Percentiles rank a stretch among this genome's conserved stretches.
These are phyloP conservation scores for Poeciliopsis paucimaculata DNA, from an alignment of 2,797 vertebrate genomes.

Conservation along the genomic window DNA sequence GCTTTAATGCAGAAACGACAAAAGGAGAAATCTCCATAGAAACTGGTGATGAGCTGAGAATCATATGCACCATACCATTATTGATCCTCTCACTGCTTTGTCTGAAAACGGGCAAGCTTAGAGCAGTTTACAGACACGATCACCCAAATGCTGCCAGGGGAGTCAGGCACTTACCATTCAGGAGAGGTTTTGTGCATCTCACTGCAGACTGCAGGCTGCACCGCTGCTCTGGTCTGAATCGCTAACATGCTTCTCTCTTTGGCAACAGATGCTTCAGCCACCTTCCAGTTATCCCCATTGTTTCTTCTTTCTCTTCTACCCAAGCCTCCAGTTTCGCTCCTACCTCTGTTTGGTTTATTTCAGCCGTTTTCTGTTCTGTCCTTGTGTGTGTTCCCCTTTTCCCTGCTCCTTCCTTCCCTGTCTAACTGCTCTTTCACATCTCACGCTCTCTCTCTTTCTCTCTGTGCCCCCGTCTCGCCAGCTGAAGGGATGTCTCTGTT, in stretches of 20 bases:
- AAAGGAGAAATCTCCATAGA: conserved; percentile 19
- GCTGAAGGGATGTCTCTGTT: conserved; percentile 49
- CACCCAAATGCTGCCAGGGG: conserved; percentile 10
- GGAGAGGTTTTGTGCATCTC: conserved; percentile 38
- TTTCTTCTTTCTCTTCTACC: conserved; percentile 24
- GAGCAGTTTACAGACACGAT: not conserved
- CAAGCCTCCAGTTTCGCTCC: conserved; percentile 23
- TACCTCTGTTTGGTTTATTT: conserved; percentile 13
- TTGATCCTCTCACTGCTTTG: conserved; percentile 16
- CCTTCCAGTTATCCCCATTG: conserved; percentile 43
- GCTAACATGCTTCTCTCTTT: conserved; percentile 47
- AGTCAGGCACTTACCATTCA: conserved; percentile 65
- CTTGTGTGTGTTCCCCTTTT: conserved; percentile 37
- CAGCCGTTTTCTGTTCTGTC: conserved; percentile 26
- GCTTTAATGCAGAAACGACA: conserved; percentile 6
- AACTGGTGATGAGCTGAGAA: conserved; percentile 3
- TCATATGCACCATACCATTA: conserved; percentile 14
- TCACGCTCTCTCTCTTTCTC: conserved; percentile 7
- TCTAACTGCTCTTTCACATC: conserved; percentile 16
- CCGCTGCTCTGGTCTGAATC: conserved; percentile 38
- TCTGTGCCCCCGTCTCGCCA: conserved; percentile 20
- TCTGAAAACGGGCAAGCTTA: not conserved
- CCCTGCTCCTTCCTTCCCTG: conserved; percentile 30
- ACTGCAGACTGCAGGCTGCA: conserved; percentile 50
- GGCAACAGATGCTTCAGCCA: conserved; percentile 56